phyloP scores from a whole-genome alignment of 1,140 invertebrate species.

The Pogonus chalceus region DNA sequence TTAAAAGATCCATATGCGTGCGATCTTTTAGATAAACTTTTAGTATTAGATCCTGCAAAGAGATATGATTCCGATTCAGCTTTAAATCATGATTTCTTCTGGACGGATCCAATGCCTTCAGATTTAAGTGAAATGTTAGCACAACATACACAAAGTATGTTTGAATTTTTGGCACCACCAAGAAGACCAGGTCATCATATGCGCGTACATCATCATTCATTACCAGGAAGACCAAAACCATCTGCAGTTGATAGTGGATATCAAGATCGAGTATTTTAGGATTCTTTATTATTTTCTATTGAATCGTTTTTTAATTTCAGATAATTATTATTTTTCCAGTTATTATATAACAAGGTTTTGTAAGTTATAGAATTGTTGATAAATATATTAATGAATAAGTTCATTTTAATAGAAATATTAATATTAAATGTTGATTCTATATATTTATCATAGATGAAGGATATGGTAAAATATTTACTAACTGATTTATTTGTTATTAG shows the following conservation, averaged over 20 bases:
- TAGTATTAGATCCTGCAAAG: slow-evolving; percentile 86
- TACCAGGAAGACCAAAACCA: slow-evolving; percentile 40
- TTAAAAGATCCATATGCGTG: slow-evolving; percentile 88
- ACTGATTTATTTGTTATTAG: no score
- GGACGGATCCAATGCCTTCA: slow-evolving; percentile 91
- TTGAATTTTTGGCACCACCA: slow-evolving; percentile 86
- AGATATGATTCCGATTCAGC: slow-evolving; percentile 86
- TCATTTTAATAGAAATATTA: no score
- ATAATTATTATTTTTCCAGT: no score
- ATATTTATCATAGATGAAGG: no score
- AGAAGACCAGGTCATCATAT: slow-evolving; percentile 56
- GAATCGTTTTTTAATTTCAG: no score
- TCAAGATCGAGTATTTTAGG: slow-evolving; percentile 65
- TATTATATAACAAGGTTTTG: no score
- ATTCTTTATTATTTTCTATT: not conserved
- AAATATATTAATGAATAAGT: no score
- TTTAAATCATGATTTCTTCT: slow-evolving; percentile 96
- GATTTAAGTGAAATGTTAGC: slow-evolving; percentile 88
- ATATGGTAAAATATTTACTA: no score
- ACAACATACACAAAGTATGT: slow-evolving; percentile 91
- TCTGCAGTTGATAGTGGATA: slow-evolving; percentile 55
- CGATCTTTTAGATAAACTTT: slow-evolving; percentile 85
- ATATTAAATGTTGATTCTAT: no score
- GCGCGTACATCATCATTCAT: slow-evolving; percentile 56
- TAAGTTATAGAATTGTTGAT: no score